Evolutionary conservation across 1,140 invertebrate species (phyloP).

Genomic region (Cydia amplana): DNA sequence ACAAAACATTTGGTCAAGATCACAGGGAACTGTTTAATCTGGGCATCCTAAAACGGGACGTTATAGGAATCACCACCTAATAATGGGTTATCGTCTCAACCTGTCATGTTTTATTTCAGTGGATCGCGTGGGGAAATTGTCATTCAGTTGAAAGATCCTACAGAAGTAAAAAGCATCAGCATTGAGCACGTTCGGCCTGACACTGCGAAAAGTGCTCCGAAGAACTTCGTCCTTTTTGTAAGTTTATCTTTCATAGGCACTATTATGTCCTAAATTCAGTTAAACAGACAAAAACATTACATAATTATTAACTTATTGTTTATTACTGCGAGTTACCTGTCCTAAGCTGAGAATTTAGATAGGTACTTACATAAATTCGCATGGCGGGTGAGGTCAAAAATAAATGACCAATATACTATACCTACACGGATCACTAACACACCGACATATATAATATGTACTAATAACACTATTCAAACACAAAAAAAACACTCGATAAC

Average conservation of each 20-base stretch:
- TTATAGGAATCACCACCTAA: background rate
- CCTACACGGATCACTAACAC: too few species aligned
- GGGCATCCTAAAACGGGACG: too few species aligned
- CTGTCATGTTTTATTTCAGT: constrained; percentile 44
- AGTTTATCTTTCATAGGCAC: constrained; percentile 35
- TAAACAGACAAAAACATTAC: background rate
- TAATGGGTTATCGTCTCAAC: background rate
- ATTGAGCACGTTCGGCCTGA: constrained; percentile 68
- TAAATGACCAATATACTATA: too few species aligned
- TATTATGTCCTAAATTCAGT: background rate
- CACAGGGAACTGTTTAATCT: too few species aligned
- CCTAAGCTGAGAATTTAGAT: too few species aligned
- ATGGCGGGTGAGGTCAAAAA: too few species aligned
- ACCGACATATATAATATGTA: too few species aligned
- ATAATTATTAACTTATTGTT: background rate
- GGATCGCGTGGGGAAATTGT: constrained; percentile 63
- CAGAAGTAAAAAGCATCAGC: constrained; percentile 47
- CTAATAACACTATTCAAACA: too few species aligned
- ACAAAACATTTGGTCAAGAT: too few species aligned
- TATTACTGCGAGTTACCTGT: background rate
- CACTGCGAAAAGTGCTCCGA: constrained; percentile 63
- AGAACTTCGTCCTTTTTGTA: constrained; percentile 64
- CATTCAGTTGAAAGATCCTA: constrained; percentile 49
- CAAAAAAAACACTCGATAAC: too few species aligned
- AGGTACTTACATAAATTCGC: too few species aligned